Percentiles rank a stretch among this genome's conserved stretches.
phyloP scores from a whole-genome alignment of 2,113 vertebrate genomes.

The Struthidea cinerea region DNA sequence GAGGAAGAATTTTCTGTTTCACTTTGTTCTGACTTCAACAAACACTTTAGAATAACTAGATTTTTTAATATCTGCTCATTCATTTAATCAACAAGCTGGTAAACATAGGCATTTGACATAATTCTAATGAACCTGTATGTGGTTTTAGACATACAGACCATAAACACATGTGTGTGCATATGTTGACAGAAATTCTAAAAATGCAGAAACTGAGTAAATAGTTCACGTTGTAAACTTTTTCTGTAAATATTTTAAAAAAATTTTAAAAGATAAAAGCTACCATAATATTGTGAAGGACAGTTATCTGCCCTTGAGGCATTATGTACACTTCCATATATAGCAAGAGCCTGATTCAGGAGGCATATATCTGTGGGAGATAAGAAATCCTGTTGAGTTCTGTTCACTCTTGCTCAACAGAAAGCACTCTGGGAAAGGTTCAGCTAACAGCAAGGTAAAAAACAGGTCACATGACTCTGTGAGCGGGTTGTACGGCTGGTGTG shows the following conservation, averaged over 20 bases:
- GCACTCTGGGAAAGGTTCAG: neutral
- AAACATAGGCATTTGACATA: neutral
- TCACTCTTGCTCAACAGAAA: neutral
- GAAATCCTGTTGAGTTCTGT: neutral
- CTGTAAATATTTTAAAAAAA: neutral
- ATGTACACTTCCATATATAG: neutral
- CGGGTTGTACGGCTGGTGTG: neutral
- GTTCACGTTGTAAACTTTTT: neutral
- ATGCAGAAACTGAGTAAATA: neutral
- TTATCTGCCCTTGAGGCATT: neutral
- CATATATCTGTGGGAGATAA: neutral
- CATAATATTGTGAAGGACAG: neutral
- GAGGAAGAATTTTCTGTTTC: neutral
- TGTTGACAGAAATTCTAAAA: neutral
- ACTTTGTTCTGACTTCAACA: neutral
- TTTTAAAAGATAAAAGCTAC: neutral
- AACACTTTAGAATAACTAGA: neutral
- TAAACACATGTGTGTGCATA: accelerated
- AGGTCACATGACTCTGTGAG: neutral
- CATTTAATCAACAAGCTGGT: neutral
- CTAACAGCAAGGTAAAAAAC: neutral
- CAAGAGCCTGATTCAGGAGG: no score
- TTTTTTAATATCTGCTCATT: neutral
- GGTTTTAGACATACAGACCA: neutral
- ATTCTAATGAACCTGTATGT: neutral